These are phyloP conservation scores for Sarcophaga caerulescens DNA, from an alignment of 2,888 invertebrate species.

Conservation along the genomic window DNA sequence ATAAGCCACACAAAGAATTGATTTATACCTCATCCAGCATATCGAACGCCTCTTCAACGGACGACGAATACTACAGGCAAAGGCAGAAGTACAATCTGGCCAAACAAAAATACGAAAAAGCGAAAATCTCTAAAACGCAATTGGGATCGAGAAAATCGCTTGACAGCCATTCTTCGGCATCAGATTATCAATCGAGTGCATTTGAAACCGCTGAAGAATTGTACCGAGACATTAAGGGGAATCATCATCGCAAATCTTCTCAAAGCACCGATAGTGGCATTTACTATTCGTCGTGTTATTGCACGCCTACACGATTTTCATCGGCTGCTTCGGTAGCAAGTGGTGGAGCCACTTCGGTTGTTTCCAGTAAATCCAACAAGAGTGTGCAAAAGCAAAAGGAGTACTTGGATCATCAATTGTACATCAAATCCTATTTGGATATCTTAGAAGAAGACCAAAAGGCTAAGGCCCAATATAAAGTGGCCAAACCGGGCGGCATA, in stretches of 20 bases:
- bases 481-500: slow-evolving; percentile 84
- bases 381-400: slow-evolving; percentile 80
- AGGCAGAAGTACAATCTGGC: slow-evolving; percentile 75
- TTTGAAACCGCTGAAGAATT: slow-evolving; percentile 55
- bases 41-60: slow-evolving; percentile 73
- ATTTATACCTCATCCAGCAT: slow-evolving; percentile 74
- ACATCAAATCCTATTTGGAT: slow-evolving; percentile 83
- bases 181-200: slow-evolving; percentile 65
- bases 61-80: slow-evolving; percentile 74
- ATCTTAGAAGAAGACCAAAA: slow-evolving; percentile 82
- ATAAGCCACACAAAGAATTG: slow-evolving; percentile 70
- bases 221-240: slow-evolving; percentile 51
- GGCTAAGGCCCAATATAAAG: slow-evolving; percentile 81
- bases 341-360: slow-evolving; percentile 79
- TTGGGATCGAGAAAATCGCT: slow-evolving; percentile 65
- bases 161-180: slow-evolving; percentile 60
- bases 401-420: slow-evolving; percentile 83
- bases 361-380: slow-evolving; percentile 78
- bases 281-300: slow-evolving; percentile 78
- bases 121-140: slow-evolving; percentile 69
- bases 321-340: slow-evolving; percentile 81
- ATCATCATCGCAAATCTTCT: slow-evolving; percentile 70
- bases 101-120: slow-evolving; percentile 76
- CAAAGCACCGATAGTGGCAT: slow-evolving; percentile 78
- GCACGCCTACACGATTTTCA: slow-evolving; percentile 75